A percentile compares a stretch with the other conserved stretches of the same genome.
Conservation (phyloP, 2,888 invertebrate genomes). For the Syrphus vitripennis region DNA sequence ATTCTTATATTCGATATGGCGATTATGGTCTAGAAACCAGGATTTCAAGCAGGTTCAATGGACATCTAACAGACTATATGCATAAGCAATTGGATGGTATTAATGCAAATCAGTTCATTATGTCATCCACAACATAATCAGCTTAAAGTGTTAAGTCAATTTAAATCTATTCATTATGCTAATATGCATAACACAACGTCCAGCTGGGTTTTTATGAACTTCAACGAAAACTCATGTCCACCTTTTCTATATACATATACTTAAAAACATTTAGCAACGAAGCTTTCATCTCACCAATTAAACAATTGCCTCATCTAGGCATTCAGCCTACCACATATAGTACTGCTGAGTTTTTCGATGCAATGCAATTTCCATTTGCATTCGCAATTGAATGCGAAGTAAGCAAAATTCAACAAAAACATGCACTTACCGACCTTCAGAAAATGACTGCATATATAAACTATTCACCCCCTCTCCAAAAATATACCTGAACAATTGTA, state of each 20-base stretch:
- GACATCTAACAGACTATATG: not conserved
- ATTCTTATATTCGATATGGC: too few relatives aligned
- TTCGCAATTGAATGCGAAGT: slow-evolving; percentile 17
- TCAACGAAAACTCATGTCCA: not conserved
- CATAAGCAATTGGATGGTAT: too few relatives aligned
- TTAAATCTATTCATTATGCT: slow-evolving; percentile 34
- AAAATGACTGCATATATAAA: not conserved
- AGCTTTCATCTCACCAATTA: slow-evolving; percentile 3
- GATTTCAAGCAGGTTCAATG: not conserved
- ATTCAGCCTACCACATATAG: not conserved
- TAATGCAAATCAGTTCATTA: slow-evolving; percentile 34
- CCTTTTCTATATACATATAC: not conserved
- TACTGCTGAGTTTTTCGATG: not conserved
- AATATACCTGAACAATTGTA: too few relatives aligned
- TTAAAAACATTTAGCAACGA: not conserved
- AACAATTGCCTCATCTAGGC: not conserved
- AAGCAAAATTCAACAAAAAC: slow-evolving; percentile 2
- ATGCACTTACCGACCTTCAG: slow-evolving; percentile 4
- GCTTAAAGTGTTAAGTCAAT: slow-evolving; percentile 39
- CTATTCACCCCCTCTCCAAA: slow-evolving; percentile 17
- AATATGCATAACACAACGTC: slow-evolving; percentile 8
- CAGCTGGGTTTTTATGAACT: slow-evolving; percentile 8
- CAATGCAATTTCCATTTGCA: slow-evolving; percentile 17
- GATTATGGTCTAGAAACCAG: not conserved
- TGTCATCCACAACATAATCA: slow-evolving; percentile 18